Evolutionary conservation across 2,888 invertebrate genomes (phyloP).

Genomic region (Caenorhabditis plicata): DNA sequence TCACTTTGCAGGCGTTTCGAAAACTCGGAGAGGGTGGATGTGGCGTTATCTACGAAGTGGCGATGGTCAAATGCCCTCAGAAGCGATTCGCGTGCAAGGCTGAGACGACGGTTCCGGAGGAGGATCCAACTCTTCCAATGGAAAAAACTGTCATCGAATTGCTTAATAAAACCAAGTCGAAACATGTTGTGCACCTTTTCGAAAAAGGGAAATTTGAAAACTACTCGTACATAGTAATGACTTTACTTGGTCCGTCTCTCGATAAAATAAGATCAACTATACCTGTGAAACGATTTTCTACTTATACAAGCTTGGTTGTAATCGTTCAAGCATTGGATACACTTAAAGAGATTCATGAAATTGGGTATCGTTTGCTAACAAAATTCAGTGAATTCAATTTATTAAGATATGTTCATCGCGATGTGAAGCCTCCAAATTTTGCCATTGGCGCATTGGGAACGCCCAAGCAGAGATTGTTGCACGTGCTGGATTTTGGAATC

Average conservation of each 20-base stretch:
- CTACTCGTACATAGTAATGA: conserved; percentile 39
- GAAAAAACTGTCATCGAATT: conserved; percentile 29
- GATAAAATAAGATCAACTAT: conserved; percentile 22
- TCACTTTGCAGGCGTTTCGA: conserved; percentile 23
- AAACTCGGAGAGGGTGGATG: conserved; percentile 43
- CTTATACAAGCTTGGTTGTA: conserved; percentile 25
- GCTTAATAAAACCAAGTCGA: conserved; percentile 25
- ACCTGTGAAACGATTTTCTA: conserved; percentile 27
- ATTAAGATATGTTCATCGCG: conserved; percentile 32
- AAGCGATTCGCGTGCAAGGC: conserved; percentile 34
- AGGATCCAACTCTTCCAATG: conserved; percentile 35
- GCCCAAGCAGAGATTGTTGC: conserved; percentile 27
- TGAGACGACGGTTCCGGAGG: conserved; percentile 29
- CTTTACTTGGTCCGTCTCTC: conserved; percentile 37
- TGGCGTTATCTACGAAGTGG: conserved; percentile 40
- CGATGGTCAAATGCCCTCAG: conserved; percentile 21
- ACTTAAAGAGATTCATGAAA: conserved; percentile 44
- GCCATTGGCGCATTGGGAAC: conserved; percentile 34
- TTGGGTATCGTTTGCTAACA: no score
- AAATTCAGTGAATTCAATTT: not conserved
- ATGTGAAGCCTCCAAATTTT: conserved; percentile 45
- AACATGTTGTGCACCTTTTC: conserved; percentile 20
- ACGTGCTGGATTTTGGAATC: conserved; percentile 48
- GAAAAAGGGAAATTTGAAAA: conserved; percentile 31
- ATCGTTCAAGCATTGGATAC: conserved; percentile 45